Evolutionary conservation across 2,113 vertebrate species (phyloP), one percentile per base, ranked within the genome.

Genomic region (Syngnathus floridae): DNA sequence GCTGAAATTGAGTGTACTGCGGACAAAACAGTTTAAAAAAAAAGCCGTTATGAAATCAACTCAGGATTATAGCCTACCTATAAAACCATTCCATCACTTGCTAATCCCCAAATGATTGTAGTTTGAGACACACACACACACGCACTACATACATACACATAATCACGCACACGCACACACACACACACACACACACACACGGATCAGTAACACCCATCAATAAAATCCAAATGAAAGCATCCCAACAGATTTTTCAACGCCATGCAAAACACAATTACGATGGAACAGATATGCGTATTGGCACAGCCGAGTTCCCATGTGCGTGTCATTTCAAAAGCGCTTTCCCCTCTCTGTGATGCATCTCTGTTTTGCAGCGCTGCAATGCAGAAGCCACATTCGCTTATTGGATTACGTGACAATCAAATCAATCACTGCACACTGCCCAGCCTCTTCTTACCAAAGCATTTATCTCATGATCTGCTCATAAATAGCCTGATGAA

Each of bases 391-490:
- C 71, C 72, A 79, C 69, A 62, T 71, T 69, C 72, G 68, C 74
- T 86, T 83, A 84, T 75, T 85, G 76, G 76, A 83, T 85, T 76
- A 80, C 64, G 56, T 54, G 63, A 74, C 71, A 76, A 78, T 83
- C 80, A 52, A 76, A 87, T 86, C 74, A 68, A 83, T 87, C 86
- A 84, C 69, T 51, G 1, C 64, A 59, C 72, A 71, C 69, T 71
- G 79, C 76, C 78, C 72, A 59, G 65, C 74, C 76, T 70, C 78
- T 71, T 77, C 83, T 86, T 84, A 82, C 74, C 60, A 67, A 75
- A 82, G 77, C 79, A 72, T 81, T 85, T 85, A 84, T 85, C 79
- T 76, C 71, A 81, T 85, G 73, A 81, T 85, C 78, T 79, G 68
- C 69, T 86, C 80, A 80, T 83, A 80, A 85, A 80, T 54, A 72